Percentiles rank a stretch among this genome's conserved stretches.
These are phyloP conservation scores for Salvelinus alpinus DNA, from an alignment of 2,113 vertebrate genomes.

Conservation along the genomic window DNA sequence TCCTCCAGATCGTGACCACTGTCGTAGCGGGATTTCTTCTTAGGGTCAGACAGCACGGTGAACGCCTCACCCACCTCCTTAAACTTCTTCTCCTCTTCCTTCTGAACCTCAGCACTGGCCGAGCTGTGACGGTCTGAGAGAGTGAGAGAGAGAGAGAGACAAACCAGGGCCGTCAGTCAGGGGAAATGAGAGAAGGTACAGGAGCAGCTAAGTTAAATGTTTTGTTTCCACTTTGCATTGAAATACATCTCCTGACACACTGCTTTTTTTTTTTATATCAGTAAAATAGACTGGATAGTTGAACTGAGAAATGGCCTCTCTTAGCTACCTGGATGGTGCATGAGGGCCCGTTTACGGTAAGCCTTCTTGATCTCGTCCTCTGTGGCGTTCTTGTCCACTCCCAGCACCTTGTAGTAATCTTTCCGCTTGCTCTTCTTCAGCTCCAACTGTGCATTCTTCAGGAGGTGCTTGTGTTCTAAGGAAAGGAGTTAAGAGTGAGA, in stretches of 20 bases:
- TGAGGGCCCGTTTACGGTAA: conserved; percentile 93
- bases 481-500: not conserved
- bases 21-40: conserved; percentile 97
- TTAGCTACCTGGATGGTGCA: conserved; percentile 93
- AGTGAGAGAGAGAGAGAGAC: not conserved
- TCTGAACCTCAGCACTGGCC: conserved; percentile 91
- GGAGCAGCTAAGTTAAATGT: not conserved
- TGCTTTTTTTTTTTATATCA: too few species aligned
- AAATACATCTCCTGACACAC: too few species aligned
- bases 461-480: conserved; percentile 93
- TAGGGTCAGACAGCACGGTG: conserved; percentile 94
- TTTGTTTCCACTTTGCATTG: too few species aligned
- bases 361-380: conserved; percentile 99
- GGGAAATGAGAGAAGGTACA: not conserved
- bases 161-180: not conserved
- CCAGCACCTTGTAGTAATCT: conserved; percentile 98
- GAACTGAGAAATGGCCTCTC: not conserved
- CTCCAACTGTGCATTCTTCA: conserved; percentile 94
- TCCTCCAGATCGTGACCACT: conserved; percentile 96
- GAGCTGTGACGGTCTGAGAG: conserved; percentile 90
- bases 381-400: conserved; percentile 92
- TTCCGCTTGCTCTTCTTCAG: conserved; percentile 97
- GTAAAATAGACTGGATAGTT: not conserved
- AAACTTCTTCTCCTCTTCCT: conserved; percentile 98
- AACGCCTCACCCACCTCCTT: conserved; percentile 99